phyloP scores from a whole-genome alignment of 2,888 invertebrate genomes.

The Fabriciana adippe region DNA sequence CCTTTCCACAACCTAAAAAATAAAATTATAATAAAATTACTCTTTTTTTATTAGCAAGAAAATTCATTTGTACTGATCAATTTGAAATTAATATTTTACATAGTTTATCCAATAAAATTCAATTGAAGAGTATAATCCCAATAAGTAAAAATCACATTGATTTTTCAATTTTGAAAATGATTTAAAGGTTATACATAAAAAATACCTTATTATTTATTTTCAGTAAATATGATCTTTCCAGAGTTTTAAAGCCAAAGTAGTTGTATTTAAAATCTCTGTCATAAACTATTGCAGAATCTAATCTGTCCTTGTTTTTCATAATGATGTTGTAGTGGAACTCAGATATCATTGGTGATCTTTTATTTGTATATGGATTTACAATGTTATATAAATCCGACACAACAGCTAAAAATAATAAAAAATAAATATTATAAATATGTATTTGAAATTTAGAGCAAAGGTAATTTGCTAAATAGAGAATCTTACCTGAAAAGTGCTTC shows the following conservation, averaged over 20 bases:
- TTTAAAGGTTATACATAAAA: background rate
- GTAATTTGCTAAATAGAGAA: background rate
- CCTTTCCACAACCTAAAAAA: constrained; percentile 89
- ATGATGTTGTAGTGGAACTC: constrained; percentile 91
- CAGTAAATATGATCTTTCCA: constrained; percentile 96
- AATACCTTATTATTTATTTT: constrained; percentile 91
- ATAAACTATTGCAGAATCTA: constrained; percentile 98
- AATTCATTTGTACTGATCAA: too few species aligned
- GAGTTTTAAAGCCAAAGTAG: constrained; percentile 99
- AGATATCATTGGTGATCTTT: constrained; percentile 91
- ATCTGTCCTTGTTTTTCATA: constrained; percentile 91
- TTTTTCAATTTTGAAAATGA: too few species aligned
- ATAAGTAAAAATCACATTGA: too few species aligned
- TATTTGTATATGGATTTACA: constrained; percentile 87
- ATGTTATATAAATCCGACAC: constrained; percentile 92
- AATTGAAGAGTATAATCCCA: too few species aligned
- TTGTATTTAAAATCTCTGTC: constrained; percentile 98
- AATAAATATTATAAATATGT: background rate
- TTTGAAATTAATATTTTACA: too few species aligned
- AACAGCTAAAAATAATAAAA: constrained; percentile 86
- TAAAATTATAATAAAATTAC: constrained; percentile 10
- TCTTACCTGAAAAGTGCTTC: constrained; percentile 92
- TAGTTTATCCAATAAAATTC: too few species aligned
- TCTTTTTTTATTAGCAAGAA: background rate
- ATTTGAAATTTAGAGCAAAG: constrained; percentile 10